These are phyloP conservation scores for Sceliomorpha sp. DNA, from an alignment of 2,888 invertebrate genomes.

Conservation along the genomic window DNA sequence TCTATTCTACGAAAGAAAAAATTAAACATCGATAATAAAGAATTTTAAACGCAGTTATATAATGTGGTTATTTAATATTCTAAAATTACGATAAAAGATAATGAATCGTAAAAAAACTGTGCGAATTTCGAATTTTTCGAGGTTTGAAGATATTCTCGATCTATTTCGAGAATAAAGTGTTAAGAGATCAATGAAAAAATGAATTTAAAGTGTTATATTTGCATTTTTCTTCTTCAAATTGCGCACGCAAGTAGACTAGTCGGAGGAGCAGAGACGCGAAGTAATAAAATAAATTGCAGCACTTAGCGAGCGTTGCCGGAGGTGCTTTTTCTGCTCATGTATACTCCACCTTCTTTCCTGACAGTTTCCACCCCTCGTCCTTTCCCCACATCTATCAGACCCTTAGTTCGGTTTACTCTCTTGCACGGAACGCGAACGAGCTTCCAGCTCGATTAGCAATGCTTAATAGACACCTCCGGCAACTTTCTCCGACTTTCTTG, in stretches of 20 bases:
- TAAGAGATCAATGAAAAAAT: background rate
- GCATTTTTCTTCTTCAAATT: conserved; percentile 50
- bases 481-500: conserved; percentile 43
- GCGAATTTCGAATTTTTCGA: too few relatives aligned
- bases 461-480: conserved; percentile 62
- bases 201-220: background rate
- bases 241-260: conserved; percentile 20
- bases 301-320: conserved; percentile 59
- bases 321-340: conserved; percentile 44
- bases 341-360: conserved; percentile 40
- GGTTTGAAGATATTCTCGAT: too few relatives aligned
- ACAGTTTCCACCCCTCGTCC: conserved; percentile 38
- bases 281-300: conserved; percentile 72
- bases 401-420: conserved; percentile 28
- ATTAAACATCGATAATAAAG: too few relatives aligned
- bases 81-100: too few relatives aligned
- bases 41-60: too few relatives aligned
- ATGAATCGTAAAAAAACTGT: too few relatives aligned
- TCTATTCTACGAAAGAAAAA: too few relatives aligned
- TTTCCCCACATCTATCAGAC: conserved; percentile 42
- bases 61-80: too few relatives aligned
- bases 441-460: conserved; percentile 62
- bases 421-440: conserved; percentile 41
- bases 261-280: conserved; percentile 51
- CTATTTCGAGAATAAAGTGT: too few relatives aligned